Evolutionary conservation across 2,113 vertebrate species (phyloP), one percentile per base, ranked within the genome.

Genomic region (Saimiri boliviensis): DNA sequence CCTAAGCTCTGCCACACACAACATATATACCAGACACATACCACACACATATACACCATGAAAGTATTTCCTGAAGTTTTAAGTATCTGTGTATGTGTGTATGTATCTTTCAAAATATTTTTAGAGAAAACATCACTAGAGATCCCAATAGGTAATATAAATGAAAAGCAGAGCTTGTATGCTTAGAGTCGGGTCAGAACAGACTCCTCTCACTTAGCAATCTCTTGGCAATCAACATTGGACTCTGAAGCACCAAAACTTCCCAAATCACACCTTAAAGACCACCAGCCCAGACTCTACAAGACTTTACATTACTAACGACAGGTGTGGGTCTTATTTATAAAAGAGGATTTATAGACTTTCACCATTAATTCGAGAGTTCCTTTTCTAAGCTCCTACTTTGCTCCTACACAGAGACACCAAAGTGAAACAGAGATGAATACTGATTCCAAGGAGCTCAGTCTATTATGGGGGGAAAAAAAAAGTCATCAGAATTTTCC

Each of bases 401-500:
- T 25, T n/a, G 10, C 17, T 86, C 40, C 13, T 21, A n/a, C 25
- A 68, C 9, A 83, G 86, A 88, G 63, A 77, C 2, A 71, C 7
- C 6, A 80, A 58, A 27, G 16, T 1, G 0, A 89, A 84, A 54
- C 42, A 52, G 10, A 84, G 14, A 58, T 2, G 37, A 60, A 70
- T 74, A 16, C 32, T 70, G 8, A 90, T 84, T 14, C n/a, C 73
- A 79, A 89, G 60, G 42, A 27, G 27, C 13, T 71, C 7, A 54
- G 20, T 91, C 86, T 45, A 70, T 32, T 84, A 82, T 17, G 42
- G 45, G 47, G n/a, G n/a, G n/a, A n/a, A 81, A 68, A 86, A 16
- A 66, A 21, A 94, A 93, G 37, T 90, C 40, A 73, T 32, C 47
- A 82, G 66, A 96, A 84, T 71, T 87, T 76, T 85, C 63, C 12